phyloP scores from a whole-genome alignment of 2,113 vertebrate genomes.

The Castor canadensis region DNA sequence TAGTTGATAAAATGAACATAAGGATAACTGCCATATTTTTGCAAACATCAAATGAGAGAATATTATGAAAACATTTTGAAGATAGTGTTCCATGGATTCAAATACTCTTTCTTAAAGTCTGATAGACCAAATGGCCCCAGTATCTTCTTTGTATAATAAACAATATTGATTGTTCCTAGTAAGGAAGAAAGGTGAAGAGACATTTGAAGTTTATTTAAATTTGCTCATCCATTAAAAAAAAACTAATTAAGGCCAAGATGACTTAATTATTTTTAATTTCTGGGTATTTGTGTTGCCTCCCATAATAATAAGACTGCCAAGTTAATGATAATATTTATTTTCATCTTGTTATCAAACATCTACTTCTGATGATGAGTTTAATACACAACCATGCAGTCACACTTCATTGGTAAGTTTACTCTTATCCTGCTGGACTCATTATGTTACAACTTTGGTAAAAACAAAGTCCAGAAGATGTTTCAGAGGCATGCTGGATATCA shows the following conservation, averaged over 20 bases:
- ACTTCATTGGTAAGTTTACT: slow-evolving; percentile 3
- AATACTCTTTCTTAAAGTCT: not conserved
- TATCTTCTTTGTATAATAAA: not conserved
- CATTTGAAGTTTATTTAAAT: slow-evolving; percentile 24
- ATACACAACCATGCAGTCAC: not conserved
- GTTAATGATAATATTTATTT: slow-evolving; percentile 64
- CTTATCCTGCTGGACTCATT: not conserved
- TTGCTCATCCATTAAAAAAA: not conserved
- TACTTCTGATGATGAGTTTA: slow-evolving; percentile 49
- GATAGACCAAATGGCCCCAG: not conserved
- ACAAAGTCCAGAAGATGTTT: not conserved
- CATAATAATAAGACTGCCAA: not conserved
- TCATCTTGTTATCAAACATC: slow-evolving; percentile 65
- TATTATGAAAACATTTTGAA: not conserved
- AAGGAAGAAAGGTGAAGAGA: not conserved
- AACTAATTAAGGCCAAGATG: not conserved
- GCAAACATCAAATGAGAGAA: not conserved
- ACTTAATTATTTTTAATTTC: slow-evolving; percentile 55
- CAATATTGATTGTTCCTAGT: not conserved
- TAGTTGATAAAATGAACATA: not conserved
- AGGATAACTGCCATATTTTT: not conserved
- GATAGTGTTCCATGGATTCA: not conserved
- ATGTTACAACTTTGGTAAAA: slow-evolving; percentile 61
- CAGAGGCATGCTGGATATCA: not conserved
- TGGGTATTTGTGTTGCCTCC: slow-evolving; percentile 46